phyloP scores from a whole-genome alignment of 2,888 invertebrate species.

The Microctonus hyperodae region DNA sequence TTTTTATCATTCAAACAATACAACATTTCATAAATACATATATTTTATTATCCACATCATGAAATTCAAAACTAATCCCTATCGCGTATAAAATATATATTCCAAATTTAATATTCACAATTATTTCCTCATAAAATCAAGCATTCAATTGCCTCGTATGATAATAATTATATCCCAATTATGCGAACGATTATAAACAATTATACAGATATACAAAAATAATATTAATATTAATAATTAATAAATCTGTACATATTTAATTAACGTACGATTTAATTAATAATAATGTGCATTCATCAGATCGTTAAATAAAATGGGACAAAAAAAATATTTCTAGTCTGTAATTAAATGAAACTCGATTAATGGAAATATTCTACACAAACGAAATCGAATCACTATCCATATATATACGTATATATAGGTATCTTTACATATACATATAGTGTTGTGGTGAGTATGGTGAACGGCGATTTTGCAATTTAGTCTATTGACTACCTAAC shows the following conservation, averaged over 20 bases:
- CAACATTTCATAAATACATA: no score
- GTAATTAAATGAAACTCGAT: not conserved
- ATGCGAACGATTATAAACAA: no score
- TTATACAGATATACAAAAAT: no score
- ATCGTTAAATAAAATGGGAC: not conserved
- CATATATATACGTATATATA: no score
- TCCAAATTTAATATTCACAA: no score
- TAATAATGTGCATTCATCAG: not conserved
- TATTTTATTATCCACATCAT: no score
- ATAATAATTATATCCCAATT: no score
- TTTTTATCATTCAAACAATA: no score
- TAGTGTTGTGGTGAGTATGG: not conserved
- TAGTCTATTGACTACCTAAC: slow-evolving; percentile 13
- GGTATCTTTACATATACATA: no score
- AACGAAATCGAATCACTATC: not conserved
- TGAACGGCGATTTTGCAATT: slow-evolving; percentile 2
- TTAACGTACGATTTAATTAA: not conserved
- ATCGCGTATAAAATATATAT: no score
- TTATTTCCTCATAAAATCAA: not conserved
- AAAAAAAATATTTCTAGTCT: not conserved
- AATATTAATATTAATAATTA: not conserved
- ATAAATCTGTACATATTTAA: not conserved
- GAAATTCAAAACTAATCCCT: no score
- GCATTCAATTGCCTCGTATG: not conserved
- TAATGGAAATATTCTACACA: not conserved